A percentile compares a stretch with the other conserved stretches of the same genome.
phyloP scores from a whole-genome alignment of 2,113 vertebrate species.

The Rallus limicola region DNA sequence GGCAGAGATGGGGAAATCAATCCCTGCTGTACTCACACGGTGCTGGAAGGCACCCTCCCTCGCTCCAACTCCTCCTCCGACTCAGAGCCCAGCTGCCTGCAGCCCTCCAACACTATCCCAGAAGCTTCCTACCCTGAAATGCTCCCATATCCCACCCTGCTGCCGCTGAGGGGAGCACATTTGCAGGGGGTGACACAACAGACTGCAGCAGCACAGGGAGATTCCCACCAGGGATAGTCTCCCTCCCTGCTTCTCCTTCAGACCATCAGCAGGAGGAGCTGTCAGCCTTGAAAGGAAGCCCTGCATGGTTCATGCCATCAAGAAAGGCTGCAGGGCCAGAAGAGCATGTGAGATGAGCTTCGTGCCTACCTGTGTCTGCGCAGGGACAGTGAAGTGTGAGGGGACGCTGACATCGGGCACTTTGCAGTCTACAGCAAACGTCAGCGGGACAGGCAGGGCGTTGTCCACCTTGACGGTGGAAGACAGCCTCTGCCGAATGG shows the following conservation, averaged over 20 bases:
- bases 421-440: no score
- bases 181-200: not conserved
- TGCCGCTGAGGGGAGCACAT: not conserved
- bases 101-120: not conserved
- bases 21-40: not conserved
- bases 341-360: not conserved
- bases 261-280: not conserved
- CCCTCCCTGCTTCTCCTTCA: not conserved
- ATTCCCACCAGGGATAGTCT: not conserved
- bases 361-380: constrained; percentile 79
- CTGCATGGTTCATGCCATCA: no score
- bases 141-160: no score
- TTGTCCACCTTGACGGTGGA: no score
- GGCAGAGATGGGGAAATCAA: accelerated
- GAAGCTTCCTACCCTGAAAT: not conserved
- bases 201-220: not conserved
- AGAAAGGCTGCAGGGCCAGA: not conserved
- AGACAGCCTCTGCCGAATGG: no score
- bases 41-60: not conserved
- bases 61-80: not conserved
- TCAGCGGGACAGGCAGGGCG: no score
- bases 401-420: no score
- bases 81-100: not conserved
- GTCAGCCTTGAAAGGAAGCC: not conserved
- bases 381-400: constrained; percentile 76